Base-by-base conservation (phyloP, 2,113 vertebrate genomes). In the Syngnathus scovelli region DNA sequence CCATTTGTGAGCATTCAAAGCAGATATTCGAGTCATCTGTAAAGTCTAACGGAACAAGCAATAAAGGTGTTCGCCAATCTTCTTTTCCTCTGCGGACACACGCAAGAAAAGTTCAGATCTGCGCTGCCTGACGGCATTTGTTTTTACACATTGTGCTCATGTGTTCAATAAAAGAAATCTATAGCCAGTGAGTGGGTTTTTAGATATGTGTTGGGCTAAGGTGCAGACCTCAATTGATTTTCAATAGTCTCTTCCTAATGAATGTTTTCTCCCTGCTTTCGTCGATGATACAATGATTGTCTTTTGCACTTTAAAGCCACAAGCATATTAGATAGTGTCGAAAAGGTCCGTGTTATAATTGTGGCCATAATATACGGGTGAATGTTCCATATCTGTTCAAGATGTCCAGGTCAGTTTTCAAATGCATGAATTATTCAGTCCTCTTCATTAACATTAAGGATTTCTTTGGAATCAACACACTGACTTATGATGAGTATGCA, bases 1-100 rank as follows among this genome's bases (percentile, higher is more conserved):
- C 85, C 72, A 86, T 85, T 86, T 81, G 80, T 82, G 71, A 74
- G 83, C 64, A 85, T 83, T 83, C 86, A 54, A 72, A 67, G 78
- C 69, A 72, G 68, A 61, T 5, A 64, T 5, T 44, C 61, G 49
- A 56, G 73, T 70, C 71, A 78, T 80, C 69, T 33, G 27, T 1
- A 70, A 58, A 56, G 76, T 55, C 54, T 72, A 71, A 83, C 72
- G 73, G 72, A 77, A 67, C 66, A 83, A 84, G 83, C 78, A 87
- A 61, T 41, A 39, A 49, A 64, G 73, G 77, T 63, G 70, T 74
- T 64, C 63, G 54, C 61, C 39, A 43, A 61, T 68, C 36, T 18
- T 16, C 44, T 64, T 64, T 60, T 43, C 59, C 36, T 52, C 33
- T 64, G 23, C 13, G 61, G 5, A 41, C 54, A 39, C 71, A 64